Conservation (phyloP, 1,140 invertebrate genomes). For the Listronotus oregonensis region DNA sequence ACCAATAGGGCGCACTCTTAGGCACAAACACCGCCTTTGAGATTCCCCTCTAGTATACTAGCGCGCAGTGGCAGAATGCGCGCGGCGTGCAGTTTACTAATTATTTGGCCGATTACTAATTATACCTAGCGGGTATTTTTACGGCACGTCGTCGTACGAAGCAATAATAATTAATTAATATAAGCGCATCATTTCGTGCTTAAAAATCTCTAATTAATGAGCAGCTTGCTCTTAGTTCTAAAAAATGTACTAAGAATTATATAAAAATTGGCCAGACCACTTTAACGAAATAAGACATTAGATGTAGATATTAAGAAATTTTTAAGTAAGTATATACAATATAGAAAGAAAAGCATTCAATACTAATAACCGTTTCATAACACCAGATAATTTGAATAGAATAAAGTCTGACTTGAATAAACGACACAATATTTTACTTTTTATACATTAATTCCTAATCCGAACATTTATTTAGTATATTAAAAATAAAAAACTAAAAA, state of each 20-base stretch:
- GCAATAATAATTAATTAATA: slow-evolving; percentile 57
- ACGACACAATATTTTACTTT: too few relatives aligned
- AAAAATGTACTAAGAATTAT: slow-evolving; percentile 12
- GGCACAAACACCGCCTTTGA: slow-evolving; percentile 26
- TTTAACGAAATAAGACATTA: background rate
- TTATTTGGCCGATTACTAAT: slow-evolving; percentile 56
- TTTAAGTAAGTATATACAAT: too few relatives aligned
- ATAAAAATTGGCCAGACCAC: background rate
- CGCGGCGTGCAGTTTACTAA: slow-evolving; percentile 44
- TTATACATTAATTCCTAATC: too few relatives aligned
- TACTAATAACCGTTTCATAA: too few relatives aligned
- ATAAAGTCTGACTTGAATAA: too few relatives aligned
- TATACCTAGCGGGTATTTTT: slow-evolving; percentile 57
- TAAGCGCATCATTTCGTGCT: slow-evolving; percentile 53
- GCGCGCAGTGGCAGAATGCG: slow-evolving; percentile 30
- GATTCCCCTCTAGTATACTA: slow-evolving; percentile 26
- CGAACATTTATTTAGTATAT: too few relatives aligned
- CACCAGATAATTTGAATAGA: too few relatives aligned
- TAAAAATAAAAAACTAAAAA: too few relatives aligned
- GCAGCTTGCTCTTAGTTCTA: slow-evolving; percentile 13
- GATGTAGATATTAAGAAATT: too few relatives aligned
- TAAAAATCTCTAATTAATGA: slow-evolving; percentile 53
- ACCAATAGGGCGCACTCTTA: slow-evolving; percentile 46
- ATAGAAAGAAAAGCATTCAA: too few relatives aligned
- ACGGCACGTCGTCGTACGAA: slow-evolving; percentile 47